Evolutionary conservation across 2,888 invertebrate genomes (phyloP).

Genomic region (Parasteatoda lunata): DNA sequence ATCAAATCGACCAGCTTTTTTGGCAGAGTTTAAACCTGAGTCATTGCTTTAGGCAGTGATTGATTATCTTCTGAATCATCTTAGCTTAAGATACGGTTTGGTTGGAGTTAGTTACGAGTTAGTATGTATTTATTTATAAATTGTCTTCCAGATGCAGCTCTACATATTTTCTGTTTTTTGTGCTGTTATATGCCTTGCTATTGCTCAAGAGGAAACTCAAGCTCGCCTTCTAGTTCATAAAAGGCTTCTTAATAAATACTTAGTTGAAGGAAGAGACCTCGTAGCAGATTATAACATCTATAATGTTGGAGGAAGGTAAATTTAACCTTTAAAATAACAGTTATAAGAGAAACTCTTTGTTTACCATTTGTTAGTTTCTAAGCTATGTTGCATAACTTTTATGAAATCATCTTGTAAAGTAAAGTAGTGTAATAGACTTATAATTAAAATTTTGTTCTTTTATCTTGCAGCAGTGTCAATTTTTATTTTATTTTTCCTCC

Average conservation of each 20-base stretch:
- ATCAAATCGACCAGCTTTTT: too few relatives aligned
- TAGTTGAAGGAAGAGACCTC: constrained; percentile 97
- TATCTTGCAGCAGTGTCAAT: too few relatives aligned
- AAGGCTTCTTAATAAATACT: constrained; percentile 92
- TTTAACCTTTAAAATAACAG: constrained; percentile 3
- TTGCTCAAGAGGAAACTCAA: constrained; percentile 61
- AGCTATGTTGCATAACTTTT: not conserved
- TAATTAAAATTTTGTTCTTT: too few relatives aligned
- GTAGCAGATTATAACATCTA: constrained; percentile 82
- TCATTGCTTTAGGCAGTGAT: too few relatives aligned
- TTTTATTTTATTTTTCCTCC: too few relatives aligned
- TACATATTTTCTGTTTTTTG: constrained; percentile 2
- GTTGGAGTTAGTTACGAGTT: too few relatives aligned
- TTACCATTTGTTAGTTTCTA: too few relatives aligned
- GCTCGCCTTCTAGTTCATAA: constrained; percentile 70
- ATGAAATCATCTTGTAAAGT: not conserved
- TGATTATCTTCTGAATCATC: too few relatives aligned
- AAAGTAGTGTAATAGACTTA: too few relatives aligned
- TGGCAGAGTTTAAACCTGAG: too few relatives aligned
- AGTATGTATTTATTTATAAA: not conserved
- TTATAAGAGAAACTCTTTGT: not conserved
- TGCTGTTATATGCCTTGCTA: not conserved
- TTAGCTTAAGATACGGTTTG: too few relatives aligned
- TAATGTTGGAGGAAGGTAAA: constrained; percentile 71
- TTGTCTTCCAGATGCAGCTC: constrained; percentile 35